These are phyloP conservation scores for Globodera ellingtonae DNA, from an alignment of 1,140 invertebrate genomes.

Conservation along the genomic window DNA sequence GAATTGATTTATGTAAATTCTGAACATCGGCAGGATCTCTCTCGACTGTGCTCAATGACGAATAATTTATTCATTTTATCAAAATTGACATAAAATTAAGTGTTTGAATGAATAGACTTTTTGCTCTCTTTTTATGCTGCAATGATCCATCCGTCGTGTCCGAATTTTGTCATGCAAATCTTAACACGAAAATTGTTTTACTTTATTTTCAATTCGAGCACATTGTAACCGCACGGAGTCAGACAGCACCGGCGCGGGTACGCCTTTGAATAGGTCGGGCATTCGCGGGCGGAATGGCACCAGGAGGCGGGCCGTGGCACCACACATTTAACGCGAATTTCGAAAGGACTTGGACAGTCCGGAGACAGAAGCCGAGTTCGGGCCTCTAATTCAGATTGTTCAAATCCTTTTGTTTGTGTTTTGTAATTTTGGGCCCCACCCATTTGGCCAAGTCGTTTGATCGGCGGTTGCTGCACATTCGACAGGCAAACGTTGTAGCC, in stretches of 20 bases:
- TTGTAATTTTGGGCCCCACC: background rate
- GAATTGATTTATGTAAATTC: too few species aligned
- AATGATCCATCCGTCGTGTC: background rate
- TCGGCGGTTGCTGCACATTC: slow-evolving; percentile 17
- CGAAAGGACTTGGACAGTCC: slow-evolving; percentile 27
- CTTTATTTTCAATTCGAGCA: background rate
- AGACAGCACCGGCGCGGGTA: slow-evolving; percentile 31
- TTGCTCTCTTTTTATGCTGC: background rate
- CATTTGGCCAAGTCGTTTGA: slow-evolving; percentile 21
- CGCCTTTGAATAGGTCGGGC: slow-evolving; percentile 20
- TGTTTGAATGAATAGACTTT: too few species aligned
- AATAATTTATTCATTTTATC: too few species aligned
- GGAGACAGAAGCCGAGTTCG: background rate
- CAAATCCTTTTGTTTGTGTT: too few species aligned
- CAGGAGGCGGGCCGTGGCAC: slow-evolving; percentile 26
- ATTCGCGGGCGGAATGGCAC: slow-evolving; percentile 26
- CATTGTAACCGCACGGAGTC: slow-evolving; percentile 36
- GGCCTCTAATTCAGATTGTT: background rate
- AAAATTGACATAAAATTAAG: too few species aligned
- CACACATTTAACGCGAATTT: slow-evolving; percentile 28
- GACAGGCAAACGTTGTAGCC: slow-evolving; percentile 32
- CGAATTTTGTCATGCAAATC: slow-evolving; percentile 6
- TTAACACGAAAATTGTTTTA: background rate
- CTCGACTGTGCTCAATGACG: too few species aligned
- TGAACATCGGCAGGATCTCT: too few species aligned